These are phyloP conservation scores for Saccopteryx bilineata DNA, from an alignment of 2,113 vertebrate species.

Conservation along the genomic window DNA sequence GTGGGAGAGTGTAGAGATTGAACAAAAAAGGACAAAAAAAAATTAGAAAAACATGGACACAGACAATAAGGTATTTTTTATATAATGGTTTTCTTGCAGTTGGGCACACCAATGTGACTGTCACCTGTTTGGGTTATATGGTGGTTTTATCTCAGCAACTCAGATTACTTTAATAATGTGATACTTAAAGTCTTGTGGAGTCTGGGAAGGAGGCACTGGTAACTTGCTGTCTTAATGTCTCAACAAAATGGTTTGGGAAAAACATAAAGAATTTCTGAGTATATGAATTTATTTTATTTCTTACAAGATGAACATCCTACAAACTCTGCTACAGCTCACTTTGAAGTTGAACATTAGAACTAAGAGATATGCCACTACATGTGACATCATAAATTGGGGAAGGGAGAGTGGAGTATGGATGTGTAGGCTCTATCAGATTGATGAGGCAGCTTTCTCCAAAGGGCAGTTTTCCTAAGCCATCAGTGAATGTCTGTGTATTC, in stretches of 20 bases:
- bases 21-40: no score
- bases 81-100: neutral
- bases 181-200: neutral
- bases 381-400: neutral
- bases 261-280: neutral
- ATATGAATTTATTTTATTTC: conserved; percentile 34
- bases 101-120: neutral
- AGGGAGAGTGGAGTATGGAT: neutral
- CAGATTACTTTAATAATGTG: neutral
- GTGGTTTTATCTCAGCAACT: neutral
- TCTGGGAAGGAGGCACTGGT: neutral
- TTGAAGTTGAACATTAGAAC: neutral
- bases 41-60: no score
- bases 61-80: neutral
- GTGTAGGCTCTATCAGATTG: neutral
- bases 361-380: neutral
- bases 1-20: no score
- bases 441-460: neutral
- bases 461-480: neutral
- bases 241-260: neutral
- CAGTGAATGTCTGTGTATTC: neutral
- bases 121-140: neutral
- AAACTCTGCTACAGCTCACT: neutral
- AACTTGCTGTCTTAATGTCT: neutral
- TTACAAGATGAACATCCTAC: neutral